Evolutionary conservation across 2,113 vertebrate genomes (phyloP), one percentile per base, ranked within the genome.

Genomic region (Rissa tridactyla): DNA sequence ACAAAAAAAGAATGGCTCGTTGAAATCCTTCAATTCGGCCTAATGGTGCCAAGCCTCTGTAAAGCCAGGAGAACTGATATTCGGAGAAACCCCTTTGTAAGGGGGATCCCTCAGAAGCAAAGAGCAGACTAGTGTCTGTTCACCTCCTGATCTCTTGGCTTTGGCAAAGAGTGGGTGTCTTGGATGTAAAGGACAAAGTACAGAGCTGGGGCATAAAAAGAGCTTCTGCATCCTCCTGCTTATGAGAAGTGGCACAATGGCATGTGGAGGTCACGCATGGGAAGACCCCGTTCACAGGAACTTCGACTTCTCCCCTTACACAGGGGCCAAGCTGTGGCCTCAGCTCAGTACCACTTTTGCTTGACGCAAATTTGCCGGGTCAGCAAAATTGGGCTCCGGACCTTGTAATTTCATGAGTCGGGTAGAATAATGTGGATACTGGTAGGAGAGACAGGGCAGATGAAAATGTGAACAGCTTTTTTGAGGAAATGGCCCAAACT

Each of bases 181-280:
- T 52, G 55, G 46, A 22, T 27, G 6, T 15, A 6, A 71, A 72
- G 54, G 49, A 21, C 1, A 2, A 57, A 86, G 20, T 5, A 26
- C 2, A 25, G 52, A 68, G 19, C 29, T 72, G 49, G 64, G 49
- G 12, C 11, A n/a, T 18, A 15, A 42, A 82, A 60, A 64, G 7
- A 46, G 23, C 14, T 52, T 47, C 49, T 93, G 62, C 18, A 34
- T 16, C 26, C 8, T 58, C 10, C 38, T 47, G 42, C 36, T 75
- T 61, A 5, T 15, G 38, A 5, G 4, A 42, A 88, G 30, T 22
- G 36, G 17, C 13, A 6, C 61, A 22, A 22, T 2, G 49, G 23
- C 44, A 55, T 0, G 4, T 4, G 29, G 34, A 44, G 51, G 47
- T 42, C 60, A 25, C 0, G 1, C 0, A 2, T 30, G 30, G 29